Conservation (phyloP, 2,888 invertebrate species). For the Crossocerus cetratus region DNA sequence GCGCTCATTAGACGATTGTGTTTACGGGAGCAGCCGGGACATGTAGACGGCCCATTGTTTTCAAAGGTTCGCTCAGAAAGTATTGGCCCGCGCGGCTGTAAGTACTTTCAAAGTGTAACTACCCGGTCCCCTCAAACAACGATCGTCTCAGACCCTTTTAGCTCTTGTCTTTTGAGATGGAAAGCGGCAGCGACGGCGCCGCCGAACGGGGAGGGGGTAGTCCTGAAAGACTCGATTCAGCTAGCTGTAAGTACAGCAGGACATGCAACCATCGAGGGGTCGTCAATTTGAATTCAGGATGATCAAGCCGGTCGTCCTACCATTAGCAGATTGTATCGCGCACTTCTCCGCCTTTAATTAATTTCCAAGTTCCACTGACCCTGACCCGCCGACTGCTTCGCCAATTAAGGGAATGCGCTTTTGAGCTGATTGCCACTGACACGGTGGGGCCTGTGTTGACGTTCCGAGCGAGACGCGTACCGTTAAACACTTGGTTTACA, state of each 20-base stretch:
- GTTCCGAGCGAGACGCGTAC: too few relatives aligned
- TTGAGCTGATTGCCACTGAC: constrained; percentile 29
- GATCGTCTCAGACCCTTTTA: constrained; percentile 45
- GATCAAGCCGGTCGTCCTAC: constrained; percentile 56
- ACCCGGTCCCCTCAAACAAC: constrained; percentile 49
- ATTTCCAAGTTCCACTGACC: constrained; percentile 64
- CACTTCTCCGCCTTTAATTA: constrained; percentile 57
- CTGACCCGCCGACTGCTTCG: constrained; percentile 58
- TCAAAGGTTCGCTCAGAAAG: constrained; percentile 33
- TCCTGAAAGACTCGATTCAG: constrained; percentile 51
- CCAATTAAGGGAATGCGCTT: constrained; percentile 60
- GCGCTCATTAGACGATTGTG: background rate
- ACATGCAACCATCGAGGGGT: constrained; percentile 28
- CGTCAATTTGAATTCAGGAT: constrained; percentile 60
- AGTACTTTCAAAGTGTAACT: constrained; percentile 31
- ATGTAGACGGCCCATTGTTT: constrained; percentile 15
- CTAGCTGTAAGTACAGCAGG: constrained; percentile 40
- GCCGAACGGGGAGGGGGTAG: constrained; percentile 6
- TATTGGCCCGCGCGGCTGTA: constrained; percentile 24
- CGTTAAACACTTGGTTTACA: too few relatives aligned
- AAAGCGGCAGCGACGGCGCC: constrained; percentile 33
- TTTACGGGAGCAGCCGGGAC: constrained; percentile 8
- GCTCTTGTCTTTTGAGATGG: constrained; percentile 45
- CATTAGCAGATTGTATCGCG: constrained; percentile 73
- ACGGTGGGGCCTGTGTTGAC: constrained; percentile 6